Percentiles rank a stretch among this genome's conserved stretches.
These are phyloP conservation scores for Eupithecia insigniata DNA, from an alignment of 2,888 invertebrate species.

Conservation along the genomic window DNA sequence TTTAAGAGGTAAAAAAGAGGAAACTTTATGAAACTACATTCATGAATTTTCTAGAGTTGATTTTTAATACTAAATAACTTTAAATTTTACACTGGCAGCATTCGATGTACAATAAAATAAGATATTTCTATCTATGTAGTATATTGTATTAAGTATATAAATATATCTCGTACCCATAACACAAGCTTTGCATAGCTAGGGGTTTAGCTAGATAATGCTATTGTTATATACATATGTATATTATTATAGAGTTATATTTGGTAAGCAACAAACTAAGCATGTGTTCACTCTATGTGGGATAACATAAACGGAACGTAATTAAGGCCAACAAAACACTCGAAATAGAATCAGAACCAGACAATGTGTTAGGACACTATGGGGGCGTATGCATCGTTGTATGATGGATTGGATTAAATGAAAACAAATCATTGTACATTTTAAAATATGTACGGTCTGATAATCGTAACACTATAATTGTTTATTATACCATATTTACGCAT, in stretches of 20 bases:
- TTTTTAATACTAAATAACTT: not conserved
- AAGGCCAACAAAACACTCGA: slow-evolving; percentile 53
- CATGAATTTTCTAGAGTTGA: too few species aligned
- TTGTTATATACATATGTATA: too few species aligned
- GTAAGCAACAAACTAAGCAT: slow-evolving; percentile 39
- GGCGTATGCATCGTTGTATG: slow-evolving; percentile 4
- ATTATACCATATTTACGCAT: not conserved
- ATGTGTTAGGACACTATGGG: slow-evolving; percentile 14
- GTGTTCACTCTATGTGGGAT: slow-evolving; percentile 50
- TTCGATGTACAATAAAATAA: too few species aligned
- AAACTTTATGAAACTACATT: not conserved
- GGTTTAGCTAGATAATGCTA: too few species aligned
- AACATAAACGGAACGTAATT: slow-evolving; percentile 53
- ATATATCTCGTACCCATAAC: too few species aligned
- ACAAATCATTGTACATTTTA: not conserved
- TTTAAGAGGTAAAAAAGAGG: not conserved
- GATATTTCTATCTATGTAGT: not conserved
- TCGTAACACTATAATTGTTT: not conserved
- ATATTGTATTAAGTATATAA: not conserved
- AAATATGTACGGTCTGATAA: not conserved
- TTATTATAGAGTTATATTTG: too few species aligned
- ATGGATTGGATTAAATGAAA: not conserved
- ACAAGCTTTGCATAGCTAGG: too few species aligned
- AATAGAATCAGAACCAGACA: slow-evolving; percentile 46
- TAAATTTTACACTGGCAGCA: not conserved